Evolutionary conservation across 2,113 vertebrate species (phyloP).

Genomic region (Bambusicola thoracicus): DNA sequence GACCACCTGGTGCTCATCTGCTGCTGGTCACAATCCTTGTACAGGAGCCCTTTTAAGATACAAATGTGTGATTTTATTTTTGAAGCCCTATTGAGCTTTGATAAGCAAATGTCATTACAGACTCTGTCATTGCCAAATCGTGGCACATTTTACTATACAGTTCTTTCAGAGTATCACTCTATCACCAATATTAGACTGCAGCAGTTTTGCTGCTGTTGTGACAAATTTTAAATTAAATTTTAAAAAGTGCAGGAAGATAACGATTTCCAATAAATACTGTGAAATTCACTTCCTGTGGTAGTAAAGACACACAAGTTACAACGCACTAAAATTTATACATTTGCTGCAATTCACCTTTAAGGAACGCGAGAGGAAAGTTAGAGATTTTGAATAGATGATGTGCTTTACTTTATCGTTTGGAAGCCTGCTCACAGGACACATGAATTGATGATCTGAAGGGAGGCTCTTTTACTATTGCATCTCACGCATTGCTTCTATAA

Average conservation of each 20-base stretch:
- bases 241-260: not conserved
- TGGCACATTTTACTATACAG: not conserved
- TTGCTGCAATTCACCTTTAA: slow-evolving; percentile 6
- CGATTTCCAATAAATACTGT: slow-evolving; percentile 20
- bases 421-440: slow-evolving; percentile 20
- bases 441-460: not conserved
- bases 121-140: not conserved
- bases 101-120: not conserved
- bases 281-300: not conserved
- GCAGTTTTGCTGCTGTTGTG: not conserved
- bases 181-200: not conserved
- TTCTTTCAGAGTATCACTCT: not conserved
- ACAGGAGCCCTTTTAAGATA: not conserved
- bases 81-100: not conserved
- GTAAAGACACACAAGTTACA: slow-evolving; percentile 23
- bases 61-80: not conserved
- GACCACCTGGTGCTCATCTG: not conserved
- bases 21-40: not conserved
- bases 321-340: not conserved
- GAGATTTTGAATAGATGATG: not conserved
- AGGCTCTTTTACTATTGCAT: slow-evolving; percentile 45
- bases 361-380: not conserved
- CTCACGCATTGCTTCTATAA: slow-evolving; percentile 9
- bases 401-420: slow-evolving; percentile 14
- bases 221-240: slow-evolving; percentile 50